Percentiles rank a stretch among this genome's conserved stretches.
These are phyloP conservation scores for Colius striatus DNA, from an alignment of 2,113 vertebrate species.

Conservation along the genomic window DNA sequence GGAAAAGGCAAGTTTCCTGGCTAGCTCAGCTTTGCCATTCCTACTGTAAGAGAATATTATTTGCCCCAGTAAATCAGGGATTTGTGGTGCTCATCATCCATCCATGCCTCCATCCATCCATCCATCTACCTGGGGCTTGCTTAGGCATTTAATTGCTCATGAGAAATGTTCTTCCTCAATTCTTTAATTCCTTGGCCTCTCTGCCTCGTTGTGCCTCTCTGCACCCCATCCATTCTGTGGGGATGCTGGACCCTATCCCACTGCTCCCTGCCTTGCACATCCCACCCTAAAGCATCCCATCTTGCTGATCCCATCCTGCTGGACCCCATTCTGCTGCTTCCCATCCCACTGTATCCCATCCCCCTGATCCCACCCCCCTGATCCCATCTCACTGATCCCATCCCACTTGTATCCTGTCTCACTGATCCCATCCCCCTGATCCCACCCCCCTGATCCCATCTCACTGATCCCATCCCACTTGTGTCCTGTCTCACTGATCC, in stretches of 20 bases:
- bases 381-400: neutral
- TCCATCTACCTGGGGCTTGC: neutral
- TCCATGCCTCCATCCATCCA: neutral
- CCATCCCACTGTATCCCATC: no score
- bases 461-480: neutral
- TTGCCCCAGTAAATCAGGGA: neutral
- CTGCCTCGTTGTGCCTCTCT: neutral
- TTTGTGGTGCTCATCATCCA: neutral
- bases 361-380: neutral
- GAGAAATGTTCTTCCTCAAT: neutral
- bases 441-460: neutral
- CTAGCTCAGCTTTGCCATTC: neutral
- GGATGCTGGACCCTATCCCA: neutral
- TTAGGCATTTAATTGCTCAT: neutral
- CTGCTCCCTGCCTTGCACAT: neutral
- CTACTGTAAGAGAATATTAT: accelerated
- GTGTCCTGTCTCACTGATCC: no score
- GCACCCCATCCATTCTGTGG: neutral
- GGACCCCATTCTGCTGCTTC: neutral
- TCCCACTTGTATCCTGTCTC: no score
- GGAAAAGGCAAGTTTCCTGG: neutral
- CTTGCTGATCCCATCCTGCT: neutral
- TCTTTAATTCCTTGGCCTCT: neutral
- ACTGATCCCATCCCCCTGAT: neutral
- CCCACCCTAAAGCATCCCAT: neutral